Conservation (phyloP, 2,113 vertebrate genomes). For the Erythrocercus mccallii region DNA sequence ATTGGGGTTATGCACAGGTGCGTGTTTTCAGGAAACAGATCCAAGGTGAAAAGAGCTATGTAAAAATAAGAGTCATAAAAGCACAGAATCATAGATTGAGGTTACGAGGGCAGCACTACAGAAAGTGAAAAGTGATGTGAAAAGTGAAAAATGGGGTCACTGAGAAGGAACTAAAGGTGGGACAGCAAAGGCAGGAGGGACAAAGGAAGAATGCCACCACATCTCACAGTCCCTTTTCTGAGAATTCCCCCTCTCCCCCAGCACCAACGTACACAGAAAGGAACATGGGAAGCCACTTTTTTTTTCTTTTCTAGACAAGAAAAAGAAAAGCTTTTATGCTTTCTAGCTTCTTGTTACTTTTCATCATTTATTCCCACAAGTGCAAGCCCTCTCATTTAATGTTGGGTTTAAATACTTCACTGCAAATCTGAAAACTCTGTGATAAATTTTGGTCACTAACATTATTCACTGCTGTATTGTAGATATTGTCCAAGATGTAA, state of each 20-base stretch:
- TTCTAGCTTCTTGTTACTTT: neutral
- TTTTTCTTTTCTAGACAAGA: neutral
- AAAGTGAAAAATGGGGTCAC: neutral
- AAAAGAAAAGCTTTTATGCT: neutral
- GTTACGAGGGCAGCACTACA: neutral
- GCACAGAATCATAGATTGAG: neutral
- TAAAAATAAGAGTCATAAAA: neutral
- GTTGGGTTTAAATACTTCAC: neutral
- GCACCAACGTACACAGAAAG: neutral
- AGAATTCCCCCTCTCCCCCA: neutral
- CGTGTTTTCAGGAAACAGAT: neutral
- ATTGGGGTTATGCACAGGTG: neutral
- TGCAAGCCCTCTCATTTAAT: neutral
- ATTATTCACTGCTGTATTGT: neutral
- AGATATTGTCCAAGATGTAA: neutral
- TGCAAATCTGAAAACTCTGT: neutral
- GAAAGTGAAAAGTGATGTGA: neutral
- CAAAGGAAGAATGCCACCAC: neutral
- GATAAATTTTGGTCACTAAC: neutral
- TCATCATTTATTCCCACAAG: neutral
- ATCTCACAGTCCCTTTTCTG: neutral
- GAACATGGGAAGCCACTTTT: neutral
- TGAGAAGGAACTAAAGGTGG: neutral
- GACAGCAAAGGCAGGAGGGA: neutral
- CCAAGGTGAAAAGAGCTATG: neutral